These are phyloP conservation scores for Drosophila sp. DNA, from an alignment of 1,140 invertebrate species.

Conservation along the genomic window DNA sequence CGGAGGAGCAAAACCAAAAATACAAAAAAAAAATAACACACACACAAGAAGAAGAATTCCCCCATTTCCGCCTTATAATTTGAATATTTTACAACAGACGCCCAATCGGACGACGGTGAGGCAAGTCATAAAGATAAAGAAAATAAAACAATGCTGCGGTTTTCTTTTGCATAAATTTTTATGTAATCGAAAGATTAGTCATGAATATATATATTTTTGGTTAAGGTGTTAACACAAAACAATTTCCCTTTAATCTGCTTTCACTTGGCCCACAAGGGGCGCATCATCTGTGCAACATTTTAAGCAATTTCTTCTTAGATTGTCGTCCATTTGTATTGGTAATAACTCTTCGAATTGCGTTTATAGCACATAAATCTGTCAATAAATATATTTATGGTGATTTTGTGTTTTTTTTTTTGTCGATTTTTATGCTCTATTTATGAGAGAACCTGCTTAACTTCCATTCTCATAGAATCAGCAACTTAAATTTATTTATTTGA, in stretches of 20 bases:
- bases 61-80: conserved; percentile 68
- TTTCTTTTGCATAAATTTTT: conserved; percentile 59
- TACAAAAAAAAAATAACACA: conserved; percentile 47
- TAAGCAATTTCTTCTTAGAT: not conserved
- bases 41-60: conserved; percentile 67
- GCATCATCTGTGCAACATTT: conserved; percentile 13
- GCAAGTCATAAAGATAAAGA: conserved; percentile 21
- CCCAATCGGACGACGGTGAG: conserved; percentile 16
- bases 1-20: conserved; percentile 11
- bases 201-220: conserved; percentile 31
- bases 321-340: conserved; percentile 26
- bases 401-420: not conserved
- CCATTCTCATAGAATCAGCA: conserved; percentile 54
- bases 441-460: conserved; percentile 40
- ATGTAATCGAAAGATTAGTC: conserved; percentile 66
- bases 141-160: conserved; percentile 27
- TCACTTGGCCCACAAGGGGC: not conserved
- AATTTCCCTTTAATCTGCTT: not conserved
- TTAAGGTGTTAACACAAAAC: conserved; percentile 15
- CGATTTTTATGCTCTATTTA: conserved; percentile 34
- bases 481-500: conserved; percentile 79
- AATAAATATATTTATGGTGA: conserved; percentile 76
- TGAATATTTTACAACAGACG: conserved; percentile 26
- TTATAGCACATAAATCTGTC: conserved; percentile 70
- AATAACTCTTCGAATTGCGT: conserved; percentile 60